These are phyloP conservation scores for Pundamilia nyererei DNA, from an alignment of 2,113 vertebrate species.

Conservation along the genomic window DNA sequence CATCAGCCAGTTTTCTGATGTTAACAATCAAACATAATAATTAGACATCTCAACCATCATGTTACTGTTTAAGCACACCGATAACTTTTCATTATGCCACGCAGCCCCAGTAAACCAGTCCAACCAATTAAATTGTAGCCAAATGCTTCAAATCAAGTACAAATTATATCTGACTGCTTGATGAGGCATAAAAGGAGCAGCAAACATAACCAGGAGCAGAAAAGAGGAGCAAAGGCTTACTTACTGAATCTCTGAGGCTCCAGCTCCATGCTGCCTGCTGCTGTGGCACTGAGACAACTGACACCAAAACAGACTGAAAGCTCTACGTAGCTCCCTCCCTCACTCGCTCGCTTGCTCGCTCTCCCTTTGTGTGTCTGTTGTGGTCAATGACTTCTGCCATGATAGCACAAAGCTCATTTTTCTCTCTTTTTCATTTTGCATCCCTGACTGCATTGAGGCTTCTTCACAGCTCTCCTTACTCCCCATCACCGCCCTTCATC, in stretches of 20 bases:
- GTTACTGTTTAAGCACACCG: not conserved
- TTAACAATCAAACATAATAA: not conserved
- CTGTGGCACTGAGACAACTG: constrained; percentile 48
- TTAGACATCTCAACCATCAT: not conserved
- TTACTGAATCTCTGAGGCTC: constrained; percentile 65
- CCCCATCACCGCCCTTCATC: not conserved
- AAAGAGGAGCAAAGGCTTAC: constrained; percentile 20
- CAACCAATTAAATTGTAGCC: not conserved
- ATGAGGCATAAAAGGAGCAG: not conserved
- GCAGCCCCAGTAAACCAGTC: not conserved
- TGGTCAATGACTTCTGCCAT: not conserved
- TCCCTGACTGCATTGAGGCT: not conserved
- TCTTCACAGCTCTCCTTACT: not conserved
- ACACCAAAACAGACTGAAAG: constrained; percentile 37
- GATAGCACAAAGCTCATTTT: constrained; percentile 21
- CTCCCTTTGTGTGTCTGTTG: not conserved
- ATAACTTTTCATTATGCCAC: not conserved
- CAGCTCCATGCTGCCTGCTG: constrained; percentile 46
- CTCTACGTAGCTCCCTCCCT: not conserved
- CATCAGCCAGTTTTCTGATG: not conserved
- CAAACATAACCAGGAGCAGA: not conserved
- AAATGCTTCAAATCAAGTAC: not conserved
- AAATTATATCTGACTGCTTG: not conserved
- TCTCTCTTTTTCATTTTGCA: not conserved
- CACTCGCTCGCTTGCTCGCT: not conserved